These are phyloP conservation scores for Macaca nemestrina DNA, from an alignment of 2,113 vertebrate genomes.

Conservation along the genomic window DNA sequence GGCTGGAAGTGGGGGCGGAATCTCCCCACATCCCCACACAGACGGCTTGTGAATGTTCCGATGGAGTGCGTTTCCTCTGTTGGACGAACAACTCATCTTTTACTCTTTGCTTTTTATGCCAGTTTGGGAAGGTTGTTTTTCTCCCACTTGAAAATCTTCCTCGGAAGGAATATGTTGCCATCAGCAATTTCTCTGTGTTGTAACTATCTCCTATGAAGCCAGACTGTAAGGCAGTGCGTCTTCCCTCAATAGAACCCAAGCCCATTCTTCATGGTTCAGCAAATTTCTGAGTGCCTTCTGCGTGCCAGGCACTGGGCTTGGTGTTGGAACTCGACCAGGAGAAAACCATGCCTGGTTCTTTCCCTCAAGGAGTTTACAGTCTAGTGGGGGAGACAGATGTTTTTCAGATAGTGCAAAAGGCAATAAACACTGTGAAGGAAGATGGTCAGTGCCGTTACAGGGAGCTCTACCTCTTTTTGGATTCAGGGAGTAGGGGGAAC, in stretches of 20 bases:
- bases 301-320: not conserved
- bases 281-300: constrained; percentile 13
- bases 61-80: constrained; percentile 38
- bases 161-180: constrained; percentile 59
- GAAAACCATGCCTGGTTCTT: not conserved
- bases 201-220: constrained; percentile 58
- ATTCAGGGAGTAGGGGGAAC: not conserved
- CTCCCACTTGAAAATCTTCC: constrained; percentile 63
- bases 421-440: not conserved
- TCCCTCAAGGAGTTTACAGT: not conserved
- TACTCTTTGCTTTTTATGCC: constrained; percentile 56
- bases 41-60: constrained; percentile 14
- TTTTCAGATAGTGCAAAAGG: too few species aligned
- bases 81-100: constrained; percentile 50
- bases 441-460: fast-evolving
- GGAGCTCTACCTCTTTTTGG: not conserved
- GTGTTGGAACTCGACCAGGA: not conserved
- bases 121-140: constrained; percentile 60
- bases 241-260: constrained; percentile 36
- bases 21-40: constrained; percentile 37
- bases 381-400: not conserved
- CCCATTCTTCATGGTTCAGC: not conserved
- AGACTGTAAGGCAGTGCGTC: constrained; percentile 37
- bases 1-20: constrained; percentile 41
- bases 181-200: constrained; percentile 47